Evolutionary conservation across 2,797 vertebrate species (phyloP), one percentile per base, ranked within the genome.

Genomic region (Ara ararauna): DNA sequence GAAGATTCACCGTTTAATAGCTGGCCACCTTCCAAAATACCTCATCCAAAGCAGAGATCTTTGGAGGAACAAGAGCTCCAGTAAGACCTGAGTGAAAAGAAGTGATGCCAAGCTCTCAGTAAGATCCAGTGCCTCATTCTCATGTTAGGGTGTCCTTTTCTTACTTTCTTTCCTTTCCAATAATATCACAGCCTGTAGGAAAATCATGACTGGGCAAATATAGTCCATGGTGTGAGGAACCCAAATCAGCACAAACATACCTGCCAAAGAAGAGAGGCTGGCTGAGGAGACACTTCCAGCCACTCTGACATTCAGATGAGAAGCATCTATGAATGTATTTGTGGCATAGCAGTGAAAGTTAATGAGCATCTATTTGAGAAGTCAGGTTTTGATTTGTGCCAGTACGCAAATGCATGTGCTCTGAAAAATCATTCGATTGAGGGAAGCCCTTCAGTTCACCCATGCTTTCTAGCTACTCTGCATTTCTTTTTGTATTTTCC

Each of bases 241-340:
- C 4, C 40, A 47, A 51, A 62, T 2, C 16, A 71, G 45, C 50
- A 62, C 29, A 75, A 34, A 62, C 21, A 26, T 2, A 48, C 21
- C 12, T 36, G 22, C 5, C 51, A 82, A 74, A 82, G 30, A 16
- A 79, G 23, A 75, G 42, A 82, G 30, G 26, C 38, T 30, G 32
- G 16, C 36, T 82, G 64, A 89, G 70, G 45, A 75, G 38, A 8
- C n/a, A 66, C 61, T 92, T 48, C 13, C 22, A 60, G 53, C 13
- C 11, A 22, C 30, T 42, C 0, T 13, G 58, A 45, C 18, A 38
- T 5, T 3, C 17, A 82, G 50, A 56, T 0, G 2, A 71, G 36
- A 81, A 85, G 45, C 36, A 71, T 18, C 48, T 78, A n/a, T 34
- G n/a, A 78, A 61, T 2, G 2, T 56, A 65, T 51, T 65, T 44